phyloP scores from a whole-genome alignment of 2,888 invertebrate genomes.

The Leucozona laternaria region DNA sequence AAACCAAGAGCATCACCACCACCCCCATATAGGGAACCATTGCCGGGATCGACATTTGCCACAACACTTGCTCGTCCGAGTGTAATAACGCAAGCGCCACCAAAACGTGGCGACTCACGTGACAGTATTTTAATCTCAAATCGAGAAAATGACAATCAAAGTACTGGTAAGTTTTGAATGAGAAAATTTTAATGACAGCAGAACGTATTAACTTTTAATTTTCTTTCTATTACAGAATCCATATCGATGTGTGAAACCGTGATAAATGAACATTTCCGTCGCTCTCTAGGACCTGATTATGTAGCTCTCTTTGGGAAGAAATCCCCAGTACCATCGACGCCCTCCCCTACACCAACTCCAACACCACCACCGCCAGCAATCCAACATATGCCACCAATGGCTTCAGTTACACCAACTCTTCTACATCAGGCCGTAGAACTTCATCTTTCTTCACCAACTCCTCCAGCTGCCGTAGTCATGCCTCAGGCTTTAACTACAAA shows the following conservation, averaged over 20 bases:
- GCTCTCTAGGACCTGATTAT: constrained; percentile 94
- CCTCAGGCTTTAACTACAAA: constrained; percentile 61
- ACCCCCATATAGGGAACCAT: constrained; percentile 83
- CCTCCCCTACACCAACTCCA: constrained; percentile 78
- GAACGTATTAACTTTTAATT: neutral
- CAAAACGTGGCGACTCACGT: constrained; percentile 81
- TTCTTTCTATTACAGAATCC: constrained; percentile 85
- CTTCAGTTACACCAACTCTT: constrained; percentile 78
- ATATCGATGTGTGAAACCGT: constrained; percentile 91
- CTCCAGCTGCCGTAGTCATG: constrained; percentile 66
- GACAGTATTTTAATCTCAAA: constrained; percentile 78
- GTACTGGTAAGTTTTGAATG: constrained; percentile 78
- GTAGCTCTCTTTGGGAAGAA: constrained; percentile 87
- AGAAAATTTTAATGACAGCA: neutral
- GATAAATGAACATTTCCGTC: constrained; percentile 97
- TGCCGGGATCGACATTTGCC: constrained; percentile 81
- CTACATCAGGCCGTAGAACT: constrained; percentile 54
- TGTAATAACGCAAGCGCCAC: constrained; percentile 87
- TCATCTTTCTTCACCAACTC: constrained; percentile 52
- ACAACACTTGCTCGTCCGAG: constrained; percentile 84
- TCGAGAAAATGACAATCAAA: constrained; percentile 81
- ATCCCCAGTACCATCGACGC: constrained; percentile 78
- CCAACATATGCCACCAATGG: constrained; percentile 79
- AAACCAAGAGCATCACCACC: constrained; percentile 82
- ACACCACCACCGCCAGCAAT: constrained; percentile 78